Conservation (phyloP, 2,797 vertebrate genomes). For the Enteromius mattozi region DNA sequence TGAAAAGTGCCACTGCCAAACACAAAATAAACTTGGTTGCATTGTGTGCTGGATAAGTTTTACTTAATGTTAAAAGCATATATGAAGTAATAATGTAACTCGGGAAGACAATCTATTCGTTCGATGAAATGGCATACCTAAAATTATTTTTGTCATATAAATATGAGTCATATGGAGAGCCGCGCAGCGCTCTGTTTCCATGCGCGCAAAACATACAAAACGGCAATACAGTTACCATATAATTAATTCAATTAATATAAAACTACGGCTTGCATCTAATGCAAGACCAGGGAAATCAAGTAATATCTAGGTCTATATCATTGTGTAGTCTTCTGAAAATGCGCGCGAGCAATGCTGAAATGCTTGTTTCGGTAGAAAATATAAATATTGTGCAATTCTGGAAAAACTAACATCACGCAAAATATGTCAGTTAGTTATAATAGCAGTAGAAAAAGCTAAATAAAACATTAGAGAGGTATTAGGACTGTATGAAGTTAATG, state of each 20-base stretch:
- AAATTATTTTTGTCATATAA: neutral
- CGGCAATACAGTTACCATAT: neutral
- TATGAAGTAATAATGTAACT: neutral
- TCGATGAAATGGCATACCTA: neutral
- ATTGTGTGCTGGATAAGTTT: neutral
- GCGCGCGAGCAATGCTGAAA: neutral
- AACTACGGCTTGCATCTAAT: conserved; percentile 5
- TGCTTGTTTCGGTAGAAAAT: neutral
- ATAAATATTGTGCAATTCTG: neutral
- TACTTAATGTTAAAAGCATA: neutral
- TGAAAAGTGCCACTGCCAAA: neutral
- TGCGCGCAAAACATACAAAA: neutral
- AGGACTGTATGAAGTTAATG: conserved; percentile 39
- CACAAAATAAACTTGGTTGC: neutral
- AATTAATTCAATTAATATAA: neutral
- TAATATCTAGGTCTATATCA: too few species aligned
- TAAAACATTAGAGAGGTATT: neutral
- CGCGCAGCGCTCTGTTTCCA: neutral
- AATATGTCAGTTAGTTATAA: neutral
- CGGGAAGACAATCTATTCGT: neutral
- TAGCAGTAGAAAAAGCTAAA: neutral
- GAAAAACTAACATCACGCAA: neutral
- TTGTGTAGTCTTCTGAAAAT: neutral
- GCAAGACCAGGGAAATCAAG: neutral
- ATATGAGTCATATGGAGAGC: neutral